A percentile compares a stretch with the other conserved stretches of the same genome.
These are phyloP conservation scores for Melangyna quadrimaculata DNA, from an alignment of 2,888 invertebrate species.

Conservation along the genomic window DNA sequence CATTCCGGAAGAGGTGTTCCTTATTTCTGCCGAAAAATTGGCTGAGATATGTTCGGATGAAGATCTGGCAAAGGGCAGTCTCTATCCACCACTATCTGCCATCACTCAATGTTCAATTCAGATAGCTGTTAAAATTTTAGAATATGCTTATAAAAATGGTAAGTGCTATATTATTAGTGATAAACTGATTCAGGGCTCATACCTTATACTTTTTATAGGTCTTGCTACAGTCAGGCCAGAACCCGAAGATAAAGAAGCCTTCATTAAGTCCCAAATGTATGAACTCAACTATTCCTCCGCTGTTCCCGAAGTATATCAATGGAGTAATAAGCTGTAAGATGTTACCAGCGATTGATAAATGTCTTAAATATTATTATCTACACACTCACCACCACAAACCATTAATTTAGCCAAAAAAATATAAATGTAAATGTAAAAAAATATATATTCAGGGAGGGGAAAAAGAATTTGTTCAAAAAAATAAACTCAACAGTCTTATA, in stretches of 20 bases:
- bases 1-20: conserved; percentile 95
- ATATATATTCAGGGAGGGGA: neutral
- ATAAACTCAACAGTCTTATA: conserved; percentile 34
- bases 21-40: conserved; percentile 93
- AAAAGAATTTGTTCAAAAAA: conserved; percentile 9
- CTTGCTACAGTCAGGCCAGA: conserved; percentile 90
- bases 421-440: neutral
- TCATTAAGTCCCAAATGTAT: conserved; percentile 91
- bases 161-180: conserved; percentile 74
- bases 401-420: conserved; percentile 39
- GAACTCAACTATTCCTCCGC: conserved; percentile 87
- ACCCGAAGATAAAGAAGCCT: conserved; percentile 87
- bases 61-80: conserved; percentile 90
- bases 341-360: neutral
- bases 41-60: conserved; percentile 90
- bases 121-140: conserved; percentile 91
- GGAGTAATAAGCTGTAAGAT: conserved; percentile 81
- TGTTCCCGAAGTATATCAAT: conserved; percentile 84
- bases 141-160: conserved; percentile 91
- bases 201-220: conserved; percentile 81
- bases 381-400: conserved; percentile 36
- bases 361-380: neutral
- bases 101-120: conserved; percentile 93
- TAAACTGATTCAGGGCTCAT: neutral
- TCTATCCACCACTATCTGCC: conserved; percentile 93